phyloP scores from a whole-genome alignment of 2,113 vertebrate species.

The Phainopepla nitens region DNA sequence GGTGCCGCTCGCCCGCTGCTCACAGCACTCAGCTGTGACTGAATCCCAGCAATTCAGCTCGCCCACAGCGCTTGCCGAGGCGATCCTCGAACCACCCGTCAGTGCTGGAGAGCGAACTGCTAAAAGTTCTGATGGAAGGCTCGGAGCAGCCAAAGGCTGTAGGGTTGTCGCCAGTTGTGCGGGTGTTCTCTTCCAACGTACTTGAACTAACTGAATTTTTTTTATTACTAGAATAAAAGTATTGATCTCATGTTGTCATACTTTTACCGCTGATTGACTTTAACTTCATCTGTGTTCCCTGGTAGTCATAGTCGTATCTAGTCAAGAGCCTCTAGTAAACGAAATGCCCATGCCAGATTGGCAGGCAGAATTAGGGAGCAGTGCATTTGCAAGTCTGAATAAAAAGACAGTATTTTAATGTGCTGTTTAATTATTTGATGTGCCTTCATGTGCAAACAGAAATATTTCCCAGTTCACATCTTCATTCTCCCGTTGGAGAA shows the following conservation, averaged over 20 bases:
- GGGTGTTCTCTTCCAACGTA: fast-evolving
- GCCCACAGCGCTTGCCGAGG: background rate
- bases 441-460: background rate
- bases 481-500: background rate
- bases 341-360: background rate
- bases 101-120: fast-evolving
- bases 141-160: background rate
- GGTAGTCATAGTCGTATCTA: background rate
- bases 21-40: too few relatives aligned
- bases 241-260: background rate
- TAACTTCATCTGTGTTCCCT: background rate
- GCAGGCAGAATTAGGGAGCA: background rate
- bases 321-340: background rate
- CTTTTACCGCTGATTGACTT: background rate
- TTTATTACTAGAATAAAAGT: background rate
- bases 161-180: background rate
- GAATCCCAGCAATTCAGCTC: background rate
- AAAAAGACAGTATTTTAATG: background rate
- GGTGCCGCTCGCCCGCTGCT: too few relatives aligned
- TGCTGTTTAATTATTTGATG: background rate
- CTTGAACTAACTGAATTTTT: background rate
- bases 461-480: background rate
- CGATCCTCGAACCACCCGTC: fast-evolving
- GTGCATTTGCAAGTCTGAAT: background rate
- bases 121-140: fast-evolving